These are phyloP conservation scores for Nyctibius bracteatus DNA, from an alignment of 2,113 vertebrate species.

Conservation along the genomic window DNA sequence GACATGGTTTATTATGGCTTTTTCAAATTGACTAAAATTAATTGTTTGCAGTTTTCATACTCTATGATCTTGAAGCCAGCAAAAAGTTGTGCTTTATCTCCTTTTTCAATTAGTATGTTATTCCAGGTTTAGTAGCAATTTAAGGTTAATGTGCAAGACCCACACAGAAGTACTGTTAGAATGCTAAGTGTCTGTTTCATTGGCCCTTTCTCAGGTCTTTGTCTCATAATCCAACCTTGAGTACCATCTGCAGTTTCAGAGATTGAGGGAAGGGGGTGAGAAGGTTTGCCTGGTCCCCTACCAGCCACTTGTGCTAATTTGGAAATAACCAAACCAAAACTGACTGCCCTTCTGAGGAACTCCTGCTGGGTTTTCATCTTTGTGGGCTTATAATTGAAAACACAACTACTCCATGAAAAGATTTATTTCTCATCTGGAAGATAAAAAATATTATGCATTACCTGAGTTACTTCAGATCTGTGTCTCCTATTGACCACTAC, in stretches of 20 bases:
- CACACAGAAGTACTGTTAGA: not conserved
- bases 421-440: not conserved
- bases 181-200: not conserved
- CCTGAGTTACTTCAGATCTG: not conserved
- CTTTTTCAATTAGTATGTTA: not conserved
- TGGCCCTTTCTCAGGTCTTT: not conserved
- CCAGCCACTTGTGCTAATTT: not conserved
- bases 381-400: not conserved
- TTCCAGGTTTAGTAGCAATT: not conserved
- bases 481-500: not conserved
- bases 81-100: not conserved
- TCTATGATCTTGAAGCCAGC: not conserved
- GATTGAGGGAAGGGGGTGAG: not conserved
- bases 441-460: not conserved
- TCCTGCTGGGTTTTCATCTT: not conserved
- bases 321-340: not conserved
- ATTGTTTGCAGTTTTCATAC: not conserved
- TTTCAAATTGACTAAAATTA: not conserved
- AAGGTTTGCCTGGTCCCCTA: not conserved
- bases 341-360: not conserved
- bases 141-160: not conserved
- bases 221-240: not conserved
- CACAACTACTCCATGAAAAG: not conserved
- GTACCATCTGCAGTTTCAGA: not conserved
- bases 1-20: not conserved